These are phyloP conservation scores for Stichodactyla helianthus DNA, from an alignment of 64 coral and sea anemone genomes.

Conservation along the genomic window DNA sequence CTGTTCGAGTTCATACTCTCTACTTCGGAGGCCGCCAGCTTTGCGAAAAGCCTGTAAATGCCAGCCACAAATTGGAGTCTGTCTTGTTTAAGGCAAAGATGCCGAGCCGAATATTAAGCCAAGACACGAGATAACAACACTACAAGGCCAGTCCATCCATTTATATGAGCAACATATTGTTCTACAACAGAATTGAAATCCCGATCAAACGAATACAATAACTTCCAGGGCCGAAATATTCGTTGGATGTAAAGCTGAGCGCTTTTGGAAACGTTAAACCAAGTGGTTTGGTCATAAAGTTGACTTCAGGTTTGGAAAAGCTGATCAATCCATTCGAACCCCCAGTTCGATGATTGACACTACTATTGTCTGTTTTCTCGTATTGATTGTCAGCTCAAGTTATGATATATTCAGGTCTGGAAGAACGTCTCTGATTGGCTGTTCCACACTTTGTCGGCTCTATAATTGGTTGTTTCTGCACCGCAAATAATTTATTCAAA, in stretches of 20 bases:
- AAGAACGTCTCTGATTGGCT: slow-evolving; percentile 9
- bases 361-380: slow-evolving; percentile 19
- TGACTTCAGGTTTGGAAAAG: slow-evolving; percentile 25
- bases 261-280: not conserved
- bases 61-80: slow-evolving; percentile 1
- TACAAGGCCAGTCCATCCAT: slow-evolving; percentile 1
- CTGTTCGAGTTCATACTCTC: slow-evolving; percentile 81
- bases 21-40: slow-evolving; percentile 73
- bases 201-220: not conserved
- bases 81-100: slow-evolving; percentile 16
- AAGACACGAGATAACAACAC: slow-evolving; percentile 6
- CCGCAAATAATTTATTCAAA: slow-evolving; percentile 20
- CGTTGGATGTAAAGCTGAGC: not conserved
- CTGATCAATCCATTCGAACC: slow-evolving; percentile 9
- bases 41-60: slow-evolving; percentile 28
- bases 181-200: not conserved
- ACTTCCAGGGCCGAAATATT: not conserved
- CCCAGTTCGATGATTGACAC: not conserved
- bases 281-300: slow-evolving; percentile 22
- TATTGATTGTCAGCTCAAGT: slow-evolving; percentile 30
- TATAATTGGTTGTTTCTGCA: not conserved
- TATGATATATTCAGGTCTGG: slow-evolving; percentile 6
- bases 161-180: not conserved
- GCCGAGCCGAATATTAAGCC: not conserved
- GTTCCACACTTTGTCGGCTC: not conserved